A percentile compares a stretch with the other conserved stretches of the same genome.
Evolutionary conservation across 2,888 invertebrate genomes (phyloP).

Genomic region (Stictocephala bisonia): DNA sequence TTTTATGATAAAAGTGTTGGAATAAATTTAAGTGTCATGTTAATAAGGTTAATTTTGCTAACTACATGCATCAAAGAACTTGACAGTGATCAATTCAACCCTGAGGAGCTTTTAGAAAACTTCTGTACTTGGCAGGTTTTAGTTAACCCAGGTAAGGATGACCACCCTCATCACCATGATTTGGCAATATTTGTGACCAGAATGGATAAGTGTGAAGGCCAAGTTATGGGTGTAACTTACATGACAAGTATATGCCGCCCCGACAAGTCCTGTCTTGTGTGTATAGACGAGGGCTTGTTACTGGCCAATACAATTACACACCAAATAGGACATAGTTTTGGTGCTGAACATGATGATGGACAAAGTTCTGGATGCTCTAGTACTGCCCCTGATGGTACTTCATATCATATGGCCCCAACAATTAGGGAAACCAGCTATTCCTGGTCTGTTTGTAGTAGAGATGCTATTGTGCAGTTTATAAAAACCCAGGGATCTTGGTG

Average conservation of each 20-base stretch:
- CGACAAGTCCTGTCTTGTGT: constrained; percentile 67
- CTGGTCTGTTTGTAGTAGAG: constrained; percentile 52
- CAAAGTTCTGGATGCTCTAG: constrained; percentile 42
- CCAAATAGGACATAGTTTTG: constrained; percentile 69
- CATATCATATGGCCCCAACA: constrained; percentile 51
- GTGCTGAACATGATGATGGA: constrained; percentile 53
- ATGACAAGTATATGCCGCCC: constrained; percentile 70
- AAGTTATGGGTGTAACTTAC: constrained; percentile 67
- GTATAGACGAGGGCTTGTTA: constrained; percentile 69
- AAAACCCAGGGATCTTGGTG: constrained; percentile 50
- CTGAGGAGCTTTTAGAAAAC: constrained; percentile 67
- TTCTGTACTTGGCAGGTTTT: constrained; percentile 70
- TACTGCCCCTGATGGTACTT: constrained; percentile 47
- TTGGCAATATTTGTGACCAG: constrained; percentile 69
- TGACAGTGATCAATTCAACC: constrained; percentile 64
- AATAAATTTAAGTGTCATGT: constrained; percentile 24
- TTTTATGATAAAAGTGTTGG: constrained; percentile 44
- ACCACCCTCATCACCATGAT: constrained; percentile 71
- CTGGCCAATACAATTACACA: constrained; percentile 71
- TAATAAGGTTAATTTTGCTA: constrained; percentile 30
- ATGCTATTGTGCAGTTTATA: constrained; percentile 49
- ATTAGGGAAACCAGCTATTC: constrained; percentile 41
- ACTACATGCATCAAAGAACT: constrained; percentile 56
- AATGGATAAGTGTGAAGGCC: constrained; percentile 63
- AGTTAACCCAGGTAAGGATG: constrained; percentile 68